A percentile compares a stretch with the other conserved stretches of the same genome.
Evolutionary conservation across 2,797 vertebrate genomes (phyloP).

Genomic region (Sciaenops ocellatus): DNA sequence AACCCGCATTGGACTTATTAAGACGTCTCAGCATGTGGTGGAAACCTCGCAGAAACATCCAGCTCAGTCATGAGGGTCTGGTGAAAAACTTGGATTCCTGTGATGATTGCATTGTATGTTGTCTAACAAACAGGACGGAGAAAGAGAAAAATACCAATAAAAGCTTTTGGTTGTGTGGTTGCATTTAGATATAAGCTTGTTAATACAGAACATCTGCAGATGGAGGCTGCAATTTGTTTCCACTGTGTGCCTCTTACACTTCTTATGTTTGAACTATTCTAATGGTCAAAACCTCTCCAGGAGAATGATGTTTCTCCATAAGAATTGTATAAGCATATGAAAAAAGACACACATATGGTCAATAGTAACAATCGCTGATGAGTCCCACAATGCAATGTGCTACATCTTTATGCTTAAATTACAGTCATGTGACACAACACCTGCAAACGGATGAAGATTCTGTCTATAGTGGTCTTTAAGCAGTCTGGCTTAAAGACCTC

Average conservation of each 20-base stretch:
- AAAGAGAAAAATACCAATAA: neutral
- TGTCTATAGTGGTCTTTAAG: no score
- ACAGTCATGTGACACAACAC: neutral
- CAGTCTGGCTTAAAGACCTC: no score
- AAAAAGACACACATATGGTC: neutral
- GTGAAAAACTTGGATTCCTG: constrained; percentile 15
- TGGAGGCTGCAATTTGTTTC: neutral
- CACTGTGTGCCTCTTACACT: neutral
- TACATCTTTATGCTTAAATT: neutral
- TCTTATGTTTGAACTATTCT: neutral
- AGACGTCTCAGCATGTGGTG: neutral
- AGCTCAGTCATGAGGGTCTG: neutral
- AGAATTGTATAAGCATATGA: neutral
- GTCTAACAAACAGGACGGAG: constrained; percentile 6
- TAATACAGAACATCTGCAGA: constrained; percentile 26
- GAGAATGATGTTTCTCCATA: neutral
- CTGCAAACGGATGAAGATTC: neutral
- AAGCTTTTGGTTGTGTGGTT: constrained; percentile 15
- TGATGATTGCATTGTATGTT: neutral
- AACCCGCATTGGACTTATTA: neutral
- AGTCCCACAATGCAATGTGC: neutral
- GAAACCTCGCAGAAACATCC: neutral
- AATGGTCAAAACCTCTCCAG: neutral
- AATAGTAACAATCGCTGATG: neutral
- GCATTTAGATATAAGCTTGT: constrained; percentile 17